phyloP scores from a whole-genome alignment of 2,888 invertebrate genomes.

The Melieria picta region DNA sequence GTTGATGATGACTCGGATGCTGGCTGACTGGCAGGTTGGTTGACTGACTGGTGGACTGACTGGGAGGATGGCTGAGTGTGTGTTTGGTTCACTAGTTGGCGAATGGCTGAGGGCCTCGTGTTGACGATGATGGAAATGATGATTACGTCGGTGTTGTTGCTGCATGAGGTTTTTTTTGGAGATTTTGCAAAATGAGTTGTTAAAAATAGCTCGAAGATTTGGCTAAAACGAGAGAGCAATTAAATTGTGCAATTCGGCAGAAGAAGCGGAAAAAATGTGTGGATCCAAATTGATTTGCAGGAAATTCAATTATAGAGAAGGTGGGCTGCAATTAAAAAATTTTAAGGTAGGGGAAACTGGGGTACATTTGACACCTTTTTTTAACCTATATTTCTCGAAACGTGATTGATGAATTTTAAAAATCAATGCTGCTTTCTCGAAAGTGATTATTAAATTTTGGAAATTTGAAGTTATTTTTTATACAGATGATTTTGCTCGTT shows the following conservation, averaged over 20 bases:
- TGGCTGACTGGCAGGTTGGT: not conserved
- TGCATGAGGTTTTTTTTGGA: conserved; percentile 26
- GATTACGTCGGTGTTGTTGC: conserved; percentile 28
- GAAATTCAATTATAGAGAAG: not conserved
- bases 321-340: not conserved
- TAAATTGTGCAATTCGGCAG: conserved; percentile 29
- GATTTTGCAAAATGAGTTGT: conserved; percentile 18
- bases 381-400: too few relatives aligned
- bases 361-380: too few relatives aligned
- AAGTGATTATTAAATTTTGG: too few relatives aligned
- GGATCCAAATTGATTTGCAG: conserved; percentile 9
- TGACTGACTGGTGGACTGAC: not conserved
- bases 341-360: too few relatives aligned
- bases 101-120: conserved; percentile 23
- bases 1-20: conserved; percentile 27
- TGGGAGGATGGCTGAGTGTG: not conserved
- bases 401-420: too few relatives aligned
- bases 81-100: not conserved
- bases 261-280: conserved; percentile 5
- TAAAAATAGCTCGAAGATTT: conserved; percentile 16
- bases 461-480: too few relatives aligned
- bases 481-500: too few relatives aligned
- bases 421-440: too few relatives aligned
- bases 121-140: conserved; percentile 28
- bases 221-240: conserved; percentile 20